These are phyloP conservation scores for Hippocampus kuda DNA, from an alignment of 2,797 vertebrate species.

Conservation along the genomic window DNA sequence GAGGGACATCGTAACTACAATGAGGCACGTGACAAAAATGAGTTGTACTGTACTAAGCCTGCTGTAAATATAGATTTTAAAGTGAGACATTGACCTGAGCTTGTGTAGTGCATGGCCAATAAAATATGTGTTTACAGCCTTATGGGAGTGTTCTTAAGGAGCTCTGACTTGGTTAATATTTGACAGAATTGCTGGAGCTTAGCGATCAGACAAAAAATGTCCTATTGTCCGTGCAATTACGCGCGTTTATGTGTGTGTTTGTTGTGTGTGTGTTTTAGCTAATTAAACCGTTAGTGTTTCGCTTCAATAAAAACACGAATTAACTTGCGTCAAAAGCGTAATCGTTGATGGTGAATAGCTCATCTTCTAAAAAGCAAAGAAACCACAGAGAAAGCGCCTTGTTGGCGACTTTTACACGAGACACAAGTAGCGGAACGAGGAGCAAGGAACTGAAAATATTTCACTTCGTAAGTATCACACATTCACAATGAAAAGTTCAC, in stretches of 20 bases:
- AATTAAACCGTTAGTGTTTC: background rate
- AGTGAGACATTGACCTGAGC: constrained; percentile 40
- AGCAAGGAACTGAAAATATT: background rate
- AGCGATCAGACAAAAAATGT: background rate
- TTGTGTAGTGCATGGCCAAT: constrained; percentile 10
- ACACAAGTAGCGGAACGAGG: background rate
- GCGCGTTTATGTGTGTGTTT: background rate
- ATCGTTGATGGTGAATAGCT: constrained; percentile 31
- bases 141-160: constrained; percentile 13
- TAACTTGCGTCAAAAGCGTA: constrained; percentile 31
- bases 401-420: constrained; percentile 40
- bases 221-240: too few relatives aligned
- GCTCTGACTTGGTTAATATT: constrained; percentile 41
- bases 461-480: background rate
- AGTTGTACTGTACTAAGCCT: background rate
- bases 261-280: background rate
- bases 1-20: background rate
- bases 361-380: constrained; percentile 35
- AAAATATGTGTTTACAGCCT: constrained; percentile 29
- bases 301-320: constrained; percentile 16
- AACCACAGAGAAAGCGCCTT: constrained; percentile 38
- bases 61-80: background rate
- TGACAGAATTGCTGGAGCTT: constrained; percentile 25
- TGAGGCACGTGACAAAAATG: background rate
- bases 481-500: background rate